Base-by-base conservation (phyloP, 2,797 vertebrate genomes). In the Phoxinus dragarum region DNA sequence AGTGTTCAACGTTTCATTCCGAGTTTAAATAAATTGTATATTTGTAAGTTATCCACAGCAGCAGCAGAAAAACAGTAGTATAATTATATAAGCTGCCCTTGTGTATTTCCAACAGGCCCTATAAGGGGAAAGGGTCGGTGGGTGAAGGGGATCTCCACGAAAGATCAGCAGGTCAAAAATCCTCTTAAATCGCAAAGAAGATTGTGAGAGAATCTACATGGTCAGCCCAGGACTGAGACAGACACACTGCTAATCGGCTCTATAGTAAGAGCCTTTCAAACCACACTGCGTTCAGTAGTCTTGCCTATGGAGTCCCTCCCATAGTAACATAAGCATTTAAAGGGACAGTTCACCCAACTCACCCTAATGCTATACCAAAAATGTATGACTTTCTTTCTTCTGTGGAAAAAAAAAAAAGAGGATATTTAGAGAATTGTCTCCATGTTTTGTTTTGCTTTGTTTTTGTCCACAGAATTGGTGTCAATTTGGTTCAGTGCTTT, bases 151-250 rank as follows among this genome's bases (percentile, higher is more conserved):
- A 61, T 42, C 17, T 49, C 72, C 34, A 59, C 23, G 38, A 52
- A 82, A 75, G 86, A 86, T 77, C 78, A 88, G 54, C 34, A 75
- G 66, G 64, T 36, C 72, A 87, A 54, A 59, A 90, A 89, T 89
- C 88, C 73, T 89, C 90, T 88, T 88, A 88, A 23, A 66, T 80
- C 61, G 68, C 49, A 82, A 88, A 90, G 81, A 59, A 85, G 88
- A 73, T 73, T 84, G 71, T 31, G 27, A 75, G 61, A 82, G 56
- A 77, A 67, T 68, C 31, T 75, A 59, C 42, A 54, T 52, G 68
- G 68, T 10, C 71, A 64, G 44, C 56, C 74, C 80, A 71, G 83
- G 42, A 71, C 73, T 72, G 64, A 86, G 84, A 78, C 19, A 52
- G 84, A 87, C 81, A 80, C 79, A 47, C 67, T 23, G 59, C 85